Percentiles rank a stretch among this genome's conserved stretches.
These are phyloP conservation scores for Torymus tubicola DNA, from an alignment of 2,888 invertebrate species.

Conservation along the genomic window DNA sequence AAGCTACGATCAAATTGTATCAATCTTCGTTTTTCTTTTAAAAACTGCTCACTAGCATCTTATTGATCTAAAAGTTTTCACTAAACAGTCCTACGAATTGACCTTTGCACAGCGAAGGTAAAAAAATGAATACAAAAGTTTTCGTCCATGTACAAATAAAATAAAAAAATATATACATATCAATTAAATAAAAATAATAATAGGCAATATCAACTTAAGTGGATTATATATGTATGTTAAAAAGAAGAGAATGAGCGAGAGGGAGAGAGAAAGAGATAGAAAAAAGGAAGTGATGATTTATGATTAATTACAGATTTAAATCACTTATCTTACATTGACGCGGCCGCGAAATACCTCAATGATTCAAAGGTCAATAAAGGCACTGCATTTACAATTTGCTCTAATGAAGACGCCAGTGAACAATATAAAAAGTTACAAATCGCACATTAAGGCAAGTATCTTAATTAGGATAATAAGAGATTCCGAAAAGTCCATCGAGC, in stretches of 20 bases:
- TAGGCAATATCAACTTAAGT: slow-evolving; percentile 48
- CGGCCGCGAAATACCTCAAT: slow-evolving; percentile 38
- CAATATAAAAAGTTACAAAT: slow-evolving; percentile 58
- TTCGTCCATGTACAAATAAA: slow-evolving; percentile 53
- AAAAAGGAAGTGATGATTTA: slow-evolving; percentile 29
- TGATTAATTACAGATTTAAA: slow-evolving; percentile 60
- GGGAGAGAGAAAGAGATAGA: slow-evolving; percentile 16
- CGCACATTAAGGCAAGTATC: slow-evolving; percentile 57
- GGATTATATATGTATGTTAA: slow-evolving; percentile 42
- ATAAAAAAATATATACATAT: slow-evolving; percentile 56
- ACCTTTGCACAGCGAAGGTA: slow-evolving; percentile 55
- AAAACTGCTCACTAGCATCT: slow-evolving; percentile 65
- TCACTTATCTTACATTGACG: slow-evolving; percentile 54
- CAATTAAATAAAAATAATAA: slow-evolving; percentile 51
- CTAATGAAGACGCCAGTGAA: slow-evolving; percentile 56
- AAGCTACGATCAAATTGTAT: slow-evolving; percentile 78
- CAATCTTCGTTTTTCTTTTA: slow-evolving; percentile 73
- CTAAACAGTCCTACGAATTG: slow-evolving; percentile 61
- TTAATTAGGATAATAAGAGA: slow-evolving; percentile 54
- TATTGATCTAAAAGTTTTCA: slow-evolving; percentile 67
- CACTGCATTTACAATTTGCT: slow-evolving; percentile 56
- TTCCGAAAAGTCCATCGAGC: slow-evolving; percentile 50
- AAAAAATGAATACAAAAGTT: slow-evolving; percentile 51
- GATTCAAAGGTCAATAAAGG: slow-evolving; percentile 58
- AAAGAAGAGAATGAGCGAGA: slow-evolving; percentile 33